Conservation (phyloP, 2,888 invertebrate species). For the Laothoe populi region DNA sequence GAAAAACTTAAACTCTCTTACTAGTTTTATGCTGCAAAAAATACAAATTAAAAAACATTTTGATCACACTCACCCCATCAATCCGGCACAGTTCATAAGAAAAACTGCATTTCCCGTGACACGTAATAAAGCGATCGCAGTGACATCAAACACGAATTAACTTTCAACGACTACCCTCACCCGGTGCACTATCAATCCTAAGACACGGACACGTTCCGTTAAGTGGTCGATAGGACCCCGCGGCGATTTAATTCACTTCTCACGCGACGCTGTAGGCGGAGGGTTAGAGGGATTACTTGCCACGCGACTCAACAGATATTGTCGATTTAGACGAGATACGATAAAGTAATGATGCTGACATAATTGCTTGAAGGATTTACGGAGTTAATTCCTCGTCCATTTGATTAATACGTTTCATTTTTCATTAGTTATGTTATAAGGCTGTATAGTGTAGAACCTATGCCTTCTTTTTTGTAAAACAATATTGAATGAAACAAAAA, state of each 20-base stretch:
- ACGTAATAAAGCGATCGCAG: conserved; percentile 71
- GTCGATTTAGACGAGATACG: conserved; percentile 72
- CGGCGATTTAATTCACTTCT: conserved; percentile 78
- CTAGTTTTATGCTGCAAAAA: not conserved
- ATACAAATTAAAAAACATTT: not conserved
- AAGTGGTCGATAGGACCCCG: conserved; percentile 78
- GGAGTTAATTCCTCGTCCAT: conserved; percentile 36
- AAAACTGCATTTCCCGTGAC: conserved; percentile 70
- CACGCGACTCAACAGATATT: conserved; percentile 82
- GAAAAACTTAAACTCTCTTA: not conserved
- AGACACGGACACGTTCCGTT: conserved; percentile 75
- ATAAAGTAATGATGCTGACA: conserved; percentile 70
- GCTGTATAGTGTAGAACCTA: too few relatives aligned
- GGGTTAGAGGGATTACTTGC: conserved; percentile 75
- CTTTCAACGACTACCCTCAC: conserved; percentile 72
- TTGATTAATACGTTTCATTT: conserved; percentile 4
- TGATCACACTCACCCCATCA: not conserved
- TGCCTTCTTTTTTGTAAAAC: too few relatives aligned
- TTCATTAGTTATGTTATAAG: not conserved
- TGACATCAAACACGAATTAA: conserved; percentile 83
- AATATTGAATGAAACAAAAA: too few relatives aligned
- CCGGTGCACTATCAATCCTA: conserved; percentile 70
- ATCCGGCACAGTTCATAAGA: conserved; percentile 44
- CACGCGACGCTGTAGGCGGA: conserved; percentile 72
- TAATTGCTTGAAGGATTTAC: conserved; percentile 56